Percentiles rank a stretch among this genome's conserved stretches.
phyloP scores from a whole-genome alignment of 2,113 vertebrate species.

The Cottus gobio region DNA sequence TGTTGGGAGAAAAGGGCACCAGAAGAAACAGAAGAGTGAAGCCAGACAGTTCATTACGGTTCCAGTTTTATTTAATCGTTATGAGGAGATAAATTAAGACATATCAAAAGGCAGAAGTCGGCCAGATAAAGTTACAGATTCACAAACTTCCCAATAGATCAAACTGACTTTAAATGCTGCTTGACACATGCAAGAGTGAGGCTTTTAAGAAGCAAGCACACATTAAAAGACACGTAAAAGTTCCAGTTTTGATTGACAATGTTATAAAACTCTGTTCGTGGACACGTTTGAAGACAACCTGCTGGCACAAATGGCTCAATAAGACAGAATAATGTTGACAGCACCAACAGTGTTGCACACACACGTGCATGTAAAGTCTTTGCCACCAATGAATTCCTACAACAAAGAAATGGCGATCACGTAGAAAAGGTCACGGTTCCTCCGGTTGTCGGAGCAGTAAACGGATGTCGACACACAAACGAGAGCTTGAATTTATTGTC shows the following conservation, averaged over 20 bases:
- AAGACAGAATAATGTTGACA: neutral
- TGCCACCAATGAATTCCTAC: neutral
- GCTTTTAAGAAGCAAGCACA: slow-evolving; percentile 23
- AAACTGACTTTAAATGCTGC: slow-evolving; percentile 18
- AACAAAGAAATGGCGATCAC: slow-evolving; percentile 29
- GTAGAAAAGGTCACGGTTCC: slow-evolving; percentile 48
- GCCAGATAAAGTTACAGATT: slow-evolving; percentile 12
- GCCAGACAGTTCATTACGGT: slow-evolving; percentile 28
- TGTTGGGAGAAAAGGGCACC: neutral
- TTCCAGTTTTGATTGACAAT: slow-evolving; percentile 31
- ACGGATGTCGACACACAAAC: slow-evolving; percentile 8
- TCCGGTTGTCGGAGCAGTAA: slow-evolving; percentile 27
- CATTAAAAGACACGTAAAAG: slow-evolving; percentile 6
- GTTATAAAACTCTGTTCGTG: neutral
- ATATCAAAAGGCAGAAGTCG: slow-evolving; percentile 43
- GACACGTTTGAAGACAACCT: slow-evolving; percentile 14
- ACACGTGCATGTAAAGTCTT: neutral
- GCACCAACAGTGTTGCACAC: neutral
- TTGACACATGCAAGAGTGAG: slow-evolving; percentile 19
- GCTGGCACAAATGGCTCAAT: slow-evolving; percentile 38
- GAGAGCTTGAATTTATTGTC: slow-evolving; percentile 10
- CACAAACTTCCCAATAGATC: neutral
- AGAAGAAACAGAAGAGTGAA: slow-evolving; percentile 8
- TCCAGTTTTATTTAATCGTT: slow-evolving; percentile 65
- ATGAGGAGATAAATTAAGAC: slow-evolving; percentile 64